phyloP scores from a whole-genome alignment of 2,797 vertebrate species.

The Huso huso region DNA sequence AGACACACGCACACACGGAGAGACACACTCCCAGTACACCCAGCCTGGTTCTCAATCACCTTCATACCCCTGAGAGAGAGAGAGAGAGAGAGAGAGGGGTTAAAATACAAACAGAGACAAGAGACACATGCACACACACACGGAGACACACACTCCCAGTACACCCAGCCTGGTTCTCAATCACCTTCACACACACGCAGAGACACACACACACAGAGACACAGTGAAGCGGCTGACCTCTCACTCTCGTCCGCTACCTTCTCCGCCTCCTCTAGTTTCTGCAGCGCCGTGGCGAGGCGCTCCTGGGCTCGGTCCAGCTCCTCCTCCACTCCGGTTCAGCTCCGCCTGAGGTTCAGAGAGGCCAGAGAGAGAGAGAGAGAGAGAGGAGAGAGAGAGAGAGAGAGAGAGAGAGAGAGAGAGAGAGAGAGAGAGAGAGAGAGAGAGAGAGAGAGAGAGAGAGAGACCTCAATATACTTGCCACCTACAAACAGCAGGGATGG shows the following conservation, averaged over 20 bases:
- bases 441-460: neutral
- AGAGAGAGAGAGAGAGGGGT: no score
- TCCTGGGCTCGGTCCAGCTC: constrained; percentile 80
- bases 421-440: neutral
- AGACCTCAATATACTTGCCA: neutral
- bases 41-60: no score
- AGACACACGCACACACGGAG: no score
- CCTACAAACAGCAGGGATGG: no score
- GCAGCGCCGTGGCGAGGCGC: constrained; percentile 68
- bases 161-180: neutral
- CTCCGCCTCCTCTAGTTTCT: constrained; percentile 82
- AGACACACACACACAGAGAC: neutral
- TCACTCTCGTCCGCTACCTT: constrained; percentile 84
- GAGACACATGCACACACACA: neutral
- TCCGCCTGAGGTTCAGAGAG: constrained; percentile 64
- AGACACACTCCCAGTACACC: no score
- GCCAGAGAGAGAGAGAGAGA: constrained; percentile 7
- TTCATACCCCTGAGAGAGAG: no score
- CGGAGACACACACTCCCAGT: neutral
- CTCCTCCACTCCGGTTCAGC: constrained; percentile 77
- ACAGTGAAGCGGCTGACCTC: constrained; percentile 51
- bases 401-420: neutral
- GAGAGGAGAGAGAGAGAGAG: constrained; percentile 4
- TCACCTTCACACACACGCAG: rapidly evolving
- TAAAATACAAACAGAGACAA: neutral